Base-by-base conservation (phyloP, 2,797 vertebrate species). In the Clarias laeviceps region DNA sequence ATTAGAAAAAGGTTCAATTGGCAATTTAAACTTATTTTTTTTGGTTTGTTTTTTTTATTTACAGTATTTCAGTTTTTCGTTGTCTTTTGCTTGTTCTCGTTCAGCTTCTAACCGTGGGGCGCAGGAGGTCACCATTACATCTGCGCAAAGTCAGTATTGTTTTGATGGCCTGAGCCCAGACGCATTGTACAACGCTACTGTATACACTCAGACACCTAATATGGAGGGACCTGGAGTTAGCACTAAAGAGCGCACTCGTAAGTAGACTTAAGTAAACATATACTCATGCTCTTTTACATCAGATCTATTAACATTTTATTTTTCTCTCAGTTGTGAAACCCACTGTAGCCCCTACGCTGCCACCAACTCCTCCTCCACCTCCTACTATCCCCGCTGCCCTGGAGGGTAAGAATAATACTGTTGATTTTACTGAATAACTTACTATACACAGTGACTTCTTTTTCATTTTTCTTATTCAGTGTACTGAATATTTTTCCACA, bases 121-220 rank as follows among this genome's bases (percentile, higher is more conserved):
- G 84, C 97, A 99, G 90, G 98, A 99, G 93, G 97, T 98, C 87
- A 99, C 98, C 0, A 93, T 99, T 80, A 96, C 95, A 80, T 96
- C 96, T 62, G 95, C 97, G 14, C 96, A 97, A 90, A 98, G 94
- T 1, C 96, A 87, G 50, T 93, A 99, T 89, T 99, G 98, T 90
- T 99, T 99, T 87, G 95, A 96, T 17, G 97, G 95, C 80, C 94
- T 99, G 88, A 96, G 94, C 66, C 96, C 97, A 6, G 96, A 99
- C 85, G 95, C 95, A 0, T 94, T 97, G 57, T 99, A 99, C 87
- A 95, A 96, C 0, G 95, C 96, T 84, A 98, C 97, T 0, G 95
- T 98, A 59, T 99, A 94, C 92, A 96, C 97, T 88, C 98, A 99
- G 91, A 99, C 97, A 14, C 97, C 97, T 57, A 99, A 97, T 91